Base-by-base conservation (phyloP, 2,888 invertebrate species). In the Metalampra italica region DNA sequence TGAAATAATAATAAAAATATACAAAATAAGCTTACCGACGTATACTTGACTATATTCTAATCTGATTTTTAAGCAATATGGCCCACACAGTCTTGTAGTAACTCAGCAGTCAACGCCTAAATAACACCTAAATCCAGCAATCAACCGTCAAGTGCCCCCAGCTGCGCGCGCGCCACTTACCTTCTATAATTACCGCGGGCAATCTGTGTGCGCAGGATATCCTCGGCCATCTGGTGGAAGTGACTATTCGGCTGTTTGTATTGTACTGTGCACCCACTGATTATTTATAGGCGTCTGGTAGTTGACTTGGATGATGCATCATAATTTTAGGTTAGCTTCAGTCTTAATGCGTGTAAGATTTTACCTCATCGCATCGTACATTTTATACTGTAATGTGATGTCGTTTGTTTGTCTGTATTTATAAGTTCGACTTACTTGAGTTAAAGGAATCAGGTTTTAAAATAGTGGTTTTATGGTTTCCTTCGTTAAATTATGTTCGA, bases 131-230 rank as follows among this genome's bases (percentile, higher is more conserved):
- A 47, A 49, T 48, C 46, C 42, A 22, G 38, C 47, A 29, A 9
- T n/a, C 38, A 41, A 15, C 32, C 29, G 41, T 39, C 45, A 40
- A 36, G 38, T 44, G 44, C 43, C 22, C 41, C 44, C 46, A 32
- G 49, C 48, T 45, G 63, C 65, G 70, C 72, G 61, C 68, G 68
- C 68, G 68, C 77, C 75, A 76, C 77, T 77, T 74, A 70, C 68
- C 58, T 63, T 59, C 78, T 79, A 77, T 80, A 82, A 84, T 84
- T 79, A 81, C 64, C 62, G 60, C 56, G 60, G 39, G 81, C 83
- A 81, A 83, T 82, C 80, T 82, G 84, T 71, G 74, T 66, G 73
- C 66, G 73, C 87, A 85, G 87, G 87, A 88, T 86, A 85, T 86
- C 85, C 84, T 75, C 74, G 71, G 82, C 82, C 87, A 88, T 88